Evolutionary conservation across 2,113 vertebrate species (phyloP).

Genomic region (Otus sunia): DNA sequence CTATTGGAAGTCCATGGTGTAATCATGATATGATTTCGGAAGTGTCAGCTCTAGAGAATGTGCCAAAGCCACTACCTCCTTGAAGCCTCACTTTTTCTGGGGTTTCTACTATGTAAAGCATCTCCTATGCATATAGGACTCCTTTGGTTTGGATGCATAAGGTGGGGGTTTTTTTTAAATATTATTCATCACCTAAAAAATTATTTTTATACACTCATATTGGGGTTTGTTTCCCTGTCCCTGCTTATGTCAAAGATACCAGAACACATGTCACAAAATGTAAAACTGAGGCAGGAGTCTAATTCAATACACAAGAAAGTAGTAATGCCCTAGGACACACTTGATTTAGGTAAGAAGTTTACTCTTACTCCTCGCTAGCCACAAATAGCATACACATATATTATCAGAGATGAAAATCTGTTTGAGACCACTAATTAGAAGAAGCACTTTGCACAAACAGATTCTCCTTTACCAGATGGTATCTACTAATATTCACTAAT

Average conservation of each 20-base stretch:
- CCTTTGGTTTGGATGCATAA: not conserved
- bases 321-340: not conserved
- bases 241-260: not conserved
- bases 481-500: conserved; percentile 16
- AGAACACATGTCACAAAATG: not conserved
- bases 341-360: not conserved
- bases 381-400: not conserved
- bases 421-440: conserved; percentile 21
- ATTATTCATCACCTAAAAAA: not conserved
- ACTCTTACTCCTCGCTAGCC: not conserved
- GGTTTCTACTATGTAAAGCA: not conserved
- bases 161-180: not conserved
- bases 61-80: not conserved
- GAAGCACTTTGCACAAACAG: conserved; percentile 12
- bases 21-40: not conserved
- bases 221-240: not conserved
- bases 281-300: not conserved
- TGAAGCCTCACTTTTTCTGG: not conserved
- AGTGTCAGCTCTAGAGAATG: not conserved
- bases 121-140: not conserved
- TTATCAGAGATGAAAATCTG: conserved; percentile 30
- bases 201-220: not conserved
- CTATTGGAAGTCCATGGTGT: not conserved
- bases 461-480: conserved; percentile 35
- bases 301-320: not conserved